Evolutionary conservation across 2,797 vertebrate species (phyloP).

Genomic region (Leucoraja ocellata): DNA sequence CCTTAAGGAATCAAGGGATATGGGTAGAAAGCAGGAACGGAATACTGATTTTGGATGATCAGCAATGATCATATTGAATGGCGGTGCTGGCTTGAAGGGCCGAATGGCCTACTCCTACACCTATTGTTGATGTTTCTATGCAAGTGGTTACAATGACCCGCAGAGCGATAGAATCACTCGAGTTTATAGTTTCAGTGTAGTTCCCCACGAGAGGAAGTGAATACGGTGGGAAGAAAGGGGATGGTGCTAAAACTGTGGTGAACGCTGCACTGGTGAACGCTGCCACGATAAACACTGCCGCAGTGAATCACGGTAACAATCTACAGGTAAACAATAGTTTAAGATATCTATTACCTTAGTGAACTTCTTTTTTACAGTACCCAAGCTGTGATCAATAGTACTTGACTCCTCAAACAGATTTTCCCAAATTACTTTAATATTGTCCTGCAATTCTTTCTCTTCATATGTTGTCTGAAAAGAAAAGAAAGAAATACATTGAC

Average conservation of each 20-base stretch:
- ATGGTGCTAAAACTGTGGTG: background rate
- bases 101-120: too few species aligned
- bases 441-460: conserved; percentile 58
- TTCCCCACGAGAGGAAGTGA: background rate
- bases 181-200: too few species aligned
- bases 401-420: conserved; percentile 66
- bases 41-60: too few species aligned
- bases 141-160: too few species aligned
- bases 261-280: background rate
- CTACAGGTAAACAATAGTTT: background rate
- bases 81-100: too few species aligned
- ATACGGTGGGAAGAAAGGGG: background rate
- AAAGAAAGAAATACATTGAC: background rate
- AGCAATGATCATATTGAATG: too few species aligned
- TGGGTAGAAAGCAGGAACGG: too few species aligned
- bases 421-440: conserved; percentile 65
- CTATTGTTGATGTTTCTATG: too few species aligned
- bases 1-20: too few species aligned
- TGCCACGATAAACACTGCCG: too few species aligned
- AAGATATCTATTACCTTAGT: conserved; percentile 59
- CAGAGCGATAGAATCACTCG: too few species aligned
- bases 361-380: conserved; percentile 74
- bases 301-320: background rate
- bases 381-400: conserved; percentile 64
- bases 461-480: conserved; percentile 61